A percentile compares a stretch with the other conserved stretches of the same genome.
phyloP scores from a whole-genome alignment of 1,140 invertebrate genomes.

The Rhopalosiphum padi region DNA sequence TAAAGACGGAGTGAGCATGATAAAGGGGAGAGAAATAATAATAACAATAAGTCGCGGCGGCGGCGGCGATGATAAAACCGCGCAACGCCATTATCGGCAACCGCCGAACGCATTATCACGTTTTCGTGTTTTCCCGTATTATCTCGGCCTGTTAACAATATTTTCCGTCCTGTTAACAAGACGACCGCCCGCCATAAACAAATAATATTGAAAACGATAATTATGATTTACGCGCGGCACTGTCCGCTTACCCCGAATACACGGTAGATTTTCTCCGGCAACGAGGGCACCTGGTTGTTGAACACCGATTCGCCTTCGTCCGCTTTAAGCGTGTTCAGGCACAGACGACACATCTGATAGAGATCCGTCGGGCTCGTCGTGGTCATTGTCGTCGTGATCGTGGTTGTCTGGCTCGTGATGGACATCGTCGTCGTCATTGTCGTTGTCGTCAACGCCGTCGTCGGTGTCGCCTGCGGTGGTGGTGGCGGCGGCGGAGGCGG shows the following conservation, averaged over 20 bases:
- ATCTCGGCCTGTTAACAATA: conserved; percentile 55
- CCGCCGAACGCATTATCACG: conserved; percentile 53
- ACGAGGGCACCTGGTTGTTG: conserved; percentile 49
- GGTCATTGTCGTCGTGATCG: not conserved
- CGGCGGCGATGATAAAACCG: conserved; percentile 52
- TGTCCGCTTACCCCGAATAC: conserved; percentile 50
- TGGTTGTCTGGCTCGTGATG: not conserved
- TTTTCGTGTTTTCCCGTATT: conserved; percentile 42
- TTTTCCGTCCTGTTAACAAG: conserved; percentile 51
- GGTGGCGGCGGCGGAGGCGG: not conserved
- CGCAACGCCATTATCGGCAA: conserved; percentile 52
- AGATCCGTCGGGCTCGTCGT: not conserved
- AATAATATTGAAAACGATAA: conserved; percentile 1
- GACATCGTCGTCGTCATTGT: not conserved
- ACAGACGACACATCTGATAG: conserved; percentile 51
- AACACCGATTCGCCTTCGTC: conserved; percentile 55
- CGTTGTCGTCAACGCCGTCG: not conserved
- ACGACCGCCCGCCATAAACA: conserved; percentile 47
- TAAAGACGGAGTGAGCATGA: not conserved
- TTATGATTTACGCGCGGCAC: not conserved
- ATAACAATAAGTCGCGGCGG: not conserved
- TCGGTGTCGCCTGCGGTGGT: not conserved
- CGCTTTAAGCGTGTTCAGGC: conserved; percentile 16
- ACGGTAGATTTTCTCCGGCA: conserved; percentile 54
- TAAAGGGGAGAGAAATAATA: conserved; percentile 22